phyloP scores from a whole-genome alignment of 2,797 vertebrate genomes.

The Phrynocephalus forsythii region DNA sequence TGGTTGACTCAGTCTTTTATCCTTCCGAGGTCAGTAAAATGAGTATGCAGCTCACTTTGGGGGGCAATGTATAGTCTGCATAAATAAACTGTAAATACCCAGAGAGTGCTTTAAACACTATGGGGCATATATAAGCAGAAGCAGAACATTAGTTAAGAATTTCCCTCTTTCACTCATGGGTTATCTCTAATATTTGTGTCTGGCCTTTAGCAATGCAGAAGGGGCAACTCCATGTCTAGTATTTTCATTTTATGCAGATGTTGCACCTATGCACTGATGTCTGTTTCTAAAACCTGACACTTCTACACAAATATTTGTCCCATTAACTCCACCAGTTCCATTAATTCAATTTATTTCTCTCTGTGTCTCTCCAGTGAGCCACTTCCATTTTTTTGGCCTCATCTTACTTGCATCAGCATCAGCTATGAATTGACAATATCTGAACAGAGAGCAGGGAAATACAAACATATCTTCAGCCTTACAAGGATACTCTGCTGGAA shows the following conservation, averaged over 20 bases:
- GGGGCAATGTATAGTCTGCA: too few species aligned
- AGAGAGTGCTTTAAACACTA: too few species aligned
- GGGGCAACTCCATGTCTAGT: background rate
- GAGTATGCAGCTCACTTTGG: too few species aligned
- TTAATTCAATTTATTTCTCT: slow-evolving; percentile 11
- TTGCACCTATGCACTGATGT: background rate
- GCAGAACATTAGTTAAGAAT: too few species aligned
- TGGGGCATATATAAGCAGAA: too few species aligned
- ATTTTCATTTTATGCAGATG: slow-evolving; percentile 30
- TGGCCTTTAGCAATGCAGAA: background rate
- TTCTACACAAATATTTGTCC: slow-evolving; percentile 10
- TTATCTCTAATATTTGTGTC: too few species aligned
- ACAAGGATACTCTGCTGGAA: background rate
- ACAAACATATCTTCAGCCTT: background rate
- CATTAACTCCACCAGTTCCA: background rate
- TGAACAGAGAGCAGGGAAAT: background rate
- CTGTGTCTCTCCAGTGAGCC: too few species aligned
- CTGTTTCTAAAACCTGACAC: background rate
- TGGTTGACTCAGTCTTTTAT: too few species aligned
- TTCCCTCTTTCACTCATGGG: too few species aligned
- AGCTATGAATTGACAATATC: background rate
- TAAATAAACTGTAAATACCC: too few species aligned
- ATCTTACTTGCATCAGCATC: background rate
- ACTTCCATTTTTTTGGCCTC: rapidly evolving
- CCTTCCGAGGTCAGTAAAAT: too few species aligned